These are phyloP conservation scores for Dichetophora obliterata DNA, from an alignment of 2,888 invertebrate genomes.

Conservation along the genomic window DNA sequence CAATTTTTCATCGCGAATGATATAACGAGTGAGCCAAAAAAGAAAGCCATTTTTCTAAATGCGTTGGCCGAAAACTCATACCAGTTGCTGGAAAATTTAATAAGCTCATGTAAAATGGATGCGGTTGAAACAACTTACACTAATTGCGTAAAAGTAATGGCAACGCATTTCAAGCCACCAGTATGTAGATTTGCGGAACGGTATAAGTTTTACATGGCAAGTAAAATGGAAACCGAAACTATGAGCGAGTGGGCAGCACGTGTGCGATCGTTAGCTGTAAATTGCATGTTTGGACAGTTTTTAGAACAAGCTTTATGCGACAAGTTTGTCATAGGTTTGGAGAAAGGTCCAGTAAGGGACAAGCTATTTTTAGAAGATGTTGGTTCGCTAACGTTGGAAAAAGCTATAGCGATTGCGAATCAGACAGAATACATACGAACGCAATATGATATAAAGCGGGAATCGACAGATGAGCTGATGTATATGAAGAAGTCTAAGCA, in stretches of 20 bases:
- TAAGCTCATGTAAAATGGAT: no score
- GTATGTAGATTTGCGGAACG: conserved; percentile 47
- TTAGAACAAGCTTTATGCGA: conserved; percentile 38
- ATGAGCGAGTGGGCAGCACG: conserved; percentile 49
- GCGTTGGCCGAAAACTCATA: no score
- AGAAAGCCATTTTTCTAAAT: no score
- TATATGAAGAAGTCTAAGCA: no score
- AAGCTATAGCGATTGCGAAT: conserved; percentile 43
- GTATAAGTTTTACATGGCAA: conserved; percentile 46
- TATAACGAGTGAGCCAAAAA: no score
- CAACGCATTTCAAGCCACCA: conserved; percentile 41
- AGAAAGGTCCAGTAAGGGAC: conserved; percentile 43
- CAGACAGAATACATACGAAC: no score
- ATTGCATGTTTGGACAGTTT: conserved; percentile 39
- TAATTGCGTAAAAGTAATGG: background rate
- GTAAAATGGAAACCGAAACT: conserved; percentile 38
- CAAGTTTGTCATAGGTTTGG: conserved; percentile 45
- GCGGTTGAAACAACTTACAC: no score
- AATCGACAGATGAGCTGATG: no score
- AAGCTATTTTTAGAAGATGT: conserved; percentile 46
- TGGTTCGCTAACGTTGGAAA: conserved; percentile 26
- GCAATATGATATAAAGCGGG: no score
- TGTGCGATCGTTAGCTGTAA: conserved; percentile 39
- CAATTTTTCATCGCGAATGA: no score
- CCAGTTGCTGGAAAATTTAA: no score